These are phyloP conservation scores for Polyploca ridens DNA, from an alignment of 2,888 invertebrate species.

Conservation along the genomic window DNA sequence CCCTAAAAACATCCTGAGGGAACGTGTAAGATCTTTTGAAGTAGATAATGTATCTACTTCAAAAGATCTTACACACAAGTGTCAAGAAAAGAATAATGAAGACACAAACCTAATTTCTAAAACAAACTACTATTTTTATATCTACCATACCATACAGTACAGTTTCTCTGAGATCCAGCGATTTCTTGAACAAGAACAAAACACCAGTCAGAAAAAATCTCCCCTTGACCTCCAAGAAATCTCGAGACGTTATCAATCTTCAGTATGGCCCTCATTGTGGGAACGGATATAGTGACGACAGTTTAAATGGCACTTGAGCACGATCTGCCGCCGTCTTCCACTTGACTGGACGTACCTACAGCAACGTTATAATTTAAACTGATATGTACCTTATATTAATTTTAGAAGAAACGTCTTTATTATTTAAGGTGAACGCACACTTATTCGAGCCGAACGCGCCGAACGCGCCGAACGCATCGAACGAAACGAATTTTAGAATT, in stretches of 20 bases:
- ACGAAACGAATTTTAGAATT: too few species aligned
- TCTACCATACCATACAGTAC: too few species aligned
- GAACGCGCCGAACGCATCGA: too few species aligned
- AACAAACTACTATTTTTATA: too few species aligned
- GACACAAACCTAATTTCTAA: too few species aligned
- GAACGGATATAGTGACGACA: conserved; percentile 22
- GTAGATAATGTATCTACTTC: too few species aligned
- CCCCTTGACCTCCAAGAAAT: conserved; percentile 34
- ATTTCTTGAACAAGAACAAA: background rate
- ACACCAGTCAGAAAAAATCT: background rate
- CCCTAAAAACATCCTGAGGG: too few species aligned
- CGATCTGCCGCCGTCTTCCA: conserved; percentile 27
- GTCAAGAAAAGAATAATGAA: too few species aligned
- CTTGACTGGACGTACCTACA: conserved; percentile 24
- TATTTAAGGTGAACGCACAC: too few species aligned
- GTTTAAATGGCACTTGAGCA: conserved; percentile 27
- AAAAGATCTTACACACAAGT: too few species aligned
- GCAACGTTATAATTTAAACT: background rate
- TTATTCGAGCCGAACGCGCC: too few species aligned
- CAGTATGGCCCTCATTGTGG: conserved; percentile 20
- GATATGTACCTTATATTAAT: conserved; percentile 27
- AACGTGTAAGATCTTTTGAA: too few species aligned
- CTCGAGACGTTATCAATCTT: conserved; percentile 35
- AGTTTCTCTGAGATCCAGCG: background rate
- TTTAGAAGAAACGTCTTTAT: conserved; percentile 4